These are phyloP conservation scores for Drosophila nebulosa DNA, from an alignment of 1,140 invertebrate species.

Conservation along the genomic window DNA sequence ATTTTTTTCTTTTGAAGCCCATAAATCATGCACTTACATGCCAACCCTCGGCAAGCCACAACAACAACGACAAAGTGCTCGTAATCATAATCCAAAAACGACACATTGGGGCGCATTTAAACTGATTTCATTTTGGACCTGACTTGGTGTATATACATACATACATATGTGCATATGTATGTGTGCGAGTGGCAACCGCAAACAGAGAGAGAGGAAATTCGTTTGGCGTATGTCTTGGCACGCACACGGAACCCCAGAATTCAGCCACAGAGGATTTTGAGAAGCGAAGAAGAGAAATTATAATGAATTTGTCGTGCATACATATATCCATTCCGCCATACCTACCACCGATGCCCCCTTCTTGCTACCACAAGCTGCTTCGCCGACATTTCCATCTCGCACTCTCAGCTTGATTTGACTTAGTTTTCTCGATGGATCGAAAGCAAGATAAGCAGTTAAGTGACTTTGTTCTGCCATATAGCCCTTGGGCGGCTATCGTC, in stretches of 20 bases:
- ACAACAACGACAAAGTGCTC: constrained; percentile 22
- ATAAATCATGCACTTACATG: constrained; percentile 17
- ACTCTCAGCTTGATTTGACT: constrained; percentile 48
- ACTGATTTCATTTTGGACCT: constrained; percentile 68
- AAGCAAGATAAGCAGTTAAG: constrained; percentile 68
- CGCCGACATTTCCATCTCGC: constrained; percentile 27
- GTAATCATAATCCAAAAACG: constrained; percentile 67
- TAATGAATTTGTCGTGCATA: constrained; percentile 72
- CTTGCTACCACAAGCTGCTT: neutral
- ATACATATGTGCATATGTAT: neutral
- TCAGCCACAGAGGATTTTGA: constrained; percentile 28
- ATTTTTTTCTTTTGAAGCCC: neutral
- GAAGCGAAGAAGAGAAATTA: constrained; percentile 42
- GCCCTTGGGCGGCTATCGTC: constrained; percentile 31
- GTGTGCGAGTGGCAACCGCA: constrained; percentile 24
- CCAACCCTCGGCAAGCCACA: constrained; percentile 22
- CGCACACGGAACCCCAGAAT: constrained; percentile 54
- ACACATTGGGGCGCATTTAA: constrained; percentile 77
- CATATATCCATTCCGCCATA: constrained; percentile 30
- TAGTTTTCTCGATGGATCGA: constrained; percentile 49
- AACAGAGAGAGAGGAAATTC: constrained; percentile 42
- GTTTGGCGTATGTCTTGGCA: constrained; percentile 60
- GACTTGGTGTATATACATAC: constrained; percentile 13
- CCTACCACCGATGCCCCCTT: neutral
- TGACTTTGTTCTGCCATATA: constrained; percentile 51